Evolutionary conservation across 2,888 invertebrate species (phyloP).

Genomic region (Rhagium mordax): DNA sequence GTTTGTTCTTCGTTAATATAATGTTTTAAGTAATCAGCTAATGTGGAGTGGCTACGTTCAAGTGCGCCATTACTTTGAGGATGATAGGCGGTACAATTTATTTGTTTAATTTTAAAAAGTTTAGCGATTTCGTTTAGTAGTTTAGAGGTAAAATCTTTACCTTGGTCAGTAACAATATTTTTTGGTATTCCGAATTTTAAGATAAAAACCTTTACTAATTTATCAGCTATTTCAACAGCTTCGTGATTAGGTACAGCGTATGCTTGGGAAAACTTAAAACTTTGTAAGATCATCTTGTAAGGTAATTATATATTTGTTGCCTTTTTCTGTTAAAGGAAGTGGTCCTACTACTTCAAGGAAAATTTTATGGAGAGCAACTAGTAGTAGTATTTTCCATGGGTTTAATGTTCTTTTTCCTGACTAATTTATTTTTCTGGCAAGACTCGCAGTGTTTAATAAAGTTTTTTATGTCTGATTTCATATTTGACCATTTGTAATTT

Average conservation of each 20-base stretch:
- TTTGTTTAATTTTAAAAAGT: constrained; percentile 59
- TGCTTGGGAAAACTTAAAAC: constrained; percentile 56
- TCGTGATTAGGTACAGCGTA: constrained; percentile 59
- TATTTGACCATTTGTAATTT: constrained; percentile 45
- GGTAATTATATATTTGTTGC: constrained; percentile 61
- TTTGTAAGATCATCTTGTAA: constrained; percentile 63
- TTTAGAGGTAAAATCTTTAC: constrained; percentile 51
- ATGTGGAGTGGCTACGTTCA: constrained; percentile 45
- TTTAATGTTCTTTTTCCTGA: constrained; percentile 35
- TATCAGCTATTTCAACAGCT: constrained; percentile 57
- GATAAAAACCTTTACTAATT: constrained; percentile 48
- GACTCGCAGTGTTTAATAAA: constrained; percentile 41
- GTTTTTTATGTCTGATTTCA: constrained; percentile 47
- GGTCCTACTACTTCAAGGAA: constrained; percentile 63
- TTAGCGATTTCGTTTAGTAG: constrained; percentile 58
- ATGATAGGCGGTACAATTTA: constrained; percentile 58
- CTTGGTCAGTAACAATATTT: constrained; percentile 47
- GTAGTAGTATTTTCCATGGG: constrained; percentile 53
- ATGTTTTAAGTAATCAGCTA: constrained; percentile 44
- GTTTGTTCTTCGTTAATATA: constrained; percentile 33
- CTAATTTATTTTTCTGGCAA: constrained; percentile 55
- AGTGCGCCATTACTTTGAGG: constrained; percentile 60
- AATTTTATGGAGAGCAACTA: constrained; percentile 51
- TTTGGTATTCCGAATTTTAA: constrained; percentile 42
- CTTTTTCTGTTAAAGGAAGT: constrained; percentile 54